Evolutionary conservation across 64 coral and sea anemone species (phyloP), one percentile per base, ranked within the genome.

Genomic region (Platygyra sinensis): DNA sequence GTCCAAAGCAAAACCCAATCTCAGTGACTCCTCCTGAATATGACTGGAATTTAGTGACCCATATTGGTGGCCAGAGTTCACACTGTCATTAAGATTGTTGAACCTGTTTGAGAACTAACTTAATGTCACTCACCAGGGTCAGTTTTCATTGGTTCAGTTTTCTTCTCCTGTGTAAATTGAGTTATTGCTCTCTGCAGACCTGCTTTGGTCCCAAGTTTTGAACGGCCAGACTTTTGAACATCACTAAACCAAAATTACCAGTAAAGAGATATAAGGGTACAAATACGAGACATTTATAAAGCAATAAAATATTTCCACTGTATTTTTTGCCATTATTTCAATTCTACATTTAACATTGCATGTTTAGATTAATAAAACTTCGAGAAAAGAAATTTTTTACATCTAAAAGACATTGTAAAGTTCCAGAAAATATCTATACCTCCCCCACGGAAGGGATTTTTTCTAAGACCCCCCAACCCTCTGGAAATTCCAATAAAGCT

Each of bases 121-220:
- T 55, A 55, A 19, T 24, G 27, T 20, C 10, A 84, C 81, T 49
- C 31, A 63, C 81, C 81, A 69, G 81, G 52, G 30, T 84, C 81
- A 84, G 36, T 16, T 69, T 84, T 84, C 36, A 50, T 71, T 12
- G 18, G 33, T 69, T 84, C 36, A 71, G 81, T 31, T 16, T 84
- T 84, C 60, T 84, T 84, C 39, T 84, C 81, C 14, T 69, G 62
- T 49, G 81, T 10, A 69, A 84, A 84, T 38, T 84, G 81, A 84
- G 1, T 84, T 1, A 84, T 84, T 8, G 81, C 81, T 84, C 81
- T 84, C 33, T 84, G 81, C 33, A 84, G n/a, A 13, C 81, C 81
- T 50, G 63, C 81, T 36, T 84, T 84, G 3, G 81, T 84, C 50
- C 81, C 81, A 25, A 84, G 81, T 33, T 84, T 84, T 84, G 81